Base-by-base conservation (phyloP, 1,140 invertebrate genomes). In the Bombus confusus region DNA sequence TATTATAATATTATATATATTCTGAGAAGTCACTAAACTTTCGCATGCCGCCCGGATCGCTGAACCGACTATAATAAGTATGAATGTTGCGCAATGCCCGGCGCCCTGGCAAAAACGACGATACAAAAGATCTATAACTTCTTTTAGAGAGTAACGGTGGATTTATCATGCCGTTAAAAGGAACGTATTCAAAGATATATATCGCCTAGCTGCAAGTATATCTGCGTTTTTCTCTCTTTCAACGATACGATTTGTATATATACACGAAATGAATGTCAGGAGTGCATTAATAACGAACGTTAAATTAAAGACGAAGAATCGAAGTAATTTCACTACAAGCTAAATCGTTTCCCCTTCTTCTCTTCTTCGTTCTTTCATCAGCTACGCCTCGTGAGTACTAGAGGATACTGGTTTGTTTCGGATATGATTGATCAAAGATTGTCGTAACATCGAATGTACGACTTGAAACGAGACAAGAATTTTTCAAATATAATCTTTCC, bases 1-100 rank as follows among this genome's bases (percentile, higher is more conserved):
- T n/a, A n/a, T n/a, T n/a, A n/a, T n/a, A n/a, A n/a, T n/a, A n/a
- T n/a, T n/a, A n/a, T n/a, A n/a, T n/a, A n/a, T 68, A 47, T 34
- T n/a, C 57, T 31, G 25, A 72, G 75, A 69, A 73, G 69, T 71
- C 82, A 69, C 81, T 87, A 87, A 84, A 87, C 84, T 87, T 75
- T 79, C 86, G 37, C 25, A 43, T 18, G 66, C 66, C 18, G 2
- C 25, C 57, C 64, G 76, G 77, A 77, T 76, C 86, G 62, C 71
- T 80, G 86, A 87, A 87, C 76, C 86, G 86, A 41, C 86, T 59
- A 74, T 87, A 87, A 87, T 80, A 85, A 80, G 83, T 87, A 87
- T 77, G 83, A 87, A 87, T 87, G 86, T 87, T 85, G 86, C 83
- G 83, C 62, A 52, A 78, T 80, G 75, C 77, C 77, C 39, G 62